Evolutionary conservation across 2,888 invertebrate species (phyloP), one percentile per base, ranked within the genome.

Genomic region (Epistrophella euchroma): DNA sequence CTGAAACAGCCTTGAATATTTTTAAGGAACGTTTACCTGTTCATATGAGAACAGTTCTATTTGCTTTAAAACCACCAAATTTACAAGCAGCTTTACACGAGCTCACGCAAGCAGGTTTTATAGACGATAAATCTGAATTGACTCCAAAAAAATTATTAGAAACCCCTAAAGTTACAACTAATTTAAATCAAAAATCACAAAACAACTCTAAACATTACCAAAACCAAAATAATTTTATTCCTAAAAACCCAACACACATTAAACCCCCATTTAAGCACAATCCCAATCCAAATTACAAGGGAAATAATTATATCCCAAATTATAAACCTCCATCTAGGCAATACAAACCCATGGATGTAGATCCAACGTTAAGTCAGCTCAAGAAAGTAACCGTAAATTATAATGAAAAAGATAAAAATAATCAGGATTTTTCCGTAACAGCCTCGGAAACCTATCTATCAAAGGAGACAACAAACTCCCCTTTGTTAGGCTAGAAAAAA

Each of bases 401-500:
- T 37, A 58, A 37, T 5, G 58, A 58, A 58, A 58, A 35, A n/a
- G 68, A 60, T 17, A 22, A 13, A 37, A 37, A 62, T 9, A 40
- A 77, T 22, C 19, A 45, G 32, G 55, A 17, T 79, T 66, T 66
- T 66, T 32, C 19, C 37, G 37, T 37, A 37, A 19, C 37, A 58
- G 55, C 35, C 58, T 58, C 37, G 58, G 58, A 58, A 58, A 35
- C 19, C 13, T 58, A 19, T 58, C 58, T 19, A 58, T 35, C 6
- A 19, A 37, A 58, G 19, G 37, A 58, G 37, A 58, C 37, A 58
- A 35, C 58, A 35, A 37, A 58, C 58, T 58, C 58, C 58, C 58
- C 35, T 56, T 56, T 56, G 17, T 56, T 56, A 32, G 11, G 35
- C 35, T 56, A 56, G 35, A 35, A 25, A 56, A 56, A 11, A 35